phyloP scores from a whole-genome alignment of 2,797 vertebrate species.

The Cephalopachus bancanus region DNA sequence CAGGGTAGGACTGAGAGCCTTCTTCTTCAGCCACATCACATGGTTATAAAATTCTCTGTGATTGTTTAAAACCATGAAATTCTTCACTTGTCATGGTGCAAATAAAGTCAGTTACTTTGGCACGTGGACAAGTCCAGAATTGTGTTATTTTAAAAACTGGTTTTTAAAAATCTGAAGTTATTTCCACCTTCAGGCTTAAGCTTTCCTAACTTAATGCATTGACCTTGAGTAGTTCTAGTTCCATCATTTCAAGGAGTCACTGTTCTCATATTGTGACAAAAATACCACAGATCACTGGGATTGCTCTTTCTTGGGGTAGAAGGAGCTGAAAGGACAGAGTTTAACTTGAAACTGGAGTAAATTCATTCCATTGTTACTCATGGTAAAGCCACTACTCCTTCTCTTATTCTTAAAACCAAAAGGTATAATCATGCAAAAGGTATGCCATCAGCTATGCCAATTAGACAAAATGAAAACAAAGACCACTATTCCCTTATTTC shows the following conservation, averaged over 20 bases:
- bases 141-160: constrained; percentile 62
- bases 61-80: background rate
- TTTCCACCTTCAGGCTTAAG: constrained; percentile 66
- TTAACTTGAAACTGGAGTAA: constrained; percentile 68
- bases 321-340: background rate
- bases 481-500: background rate
- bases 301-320: constrained; percentile 66
- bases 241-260: background rate
- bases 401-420: constrained; percentile 18
- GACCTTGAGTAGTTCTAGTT: constrained; percentile 42
- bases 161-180: constrained; percentile 62
- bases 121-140: background rate
- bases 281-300: constrained; percentile 71
- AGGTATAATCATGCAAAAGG: background rate
- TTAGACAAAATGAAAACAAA: constrained; percentile 28
- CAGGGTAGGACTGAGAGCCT: background rate
- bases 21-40: background rate
- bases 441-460: background rate
- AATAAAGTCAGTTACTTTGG: constrained; percentile 67
- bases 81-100: background rate
- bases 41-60: background rate
- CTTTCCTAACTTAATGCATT: constrained; percentile 43
- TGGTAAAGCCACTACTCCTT: background rate
- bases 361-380: constrained; percentile 34
- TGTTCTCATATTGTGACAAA: background rate